Percentiles rank a stretch among this genome's conserved stretches.
phyloP scores from a whole-genome alignment of 2,888 invertebrate genomes.

The Dorcus parallelipipedus region DNA sequence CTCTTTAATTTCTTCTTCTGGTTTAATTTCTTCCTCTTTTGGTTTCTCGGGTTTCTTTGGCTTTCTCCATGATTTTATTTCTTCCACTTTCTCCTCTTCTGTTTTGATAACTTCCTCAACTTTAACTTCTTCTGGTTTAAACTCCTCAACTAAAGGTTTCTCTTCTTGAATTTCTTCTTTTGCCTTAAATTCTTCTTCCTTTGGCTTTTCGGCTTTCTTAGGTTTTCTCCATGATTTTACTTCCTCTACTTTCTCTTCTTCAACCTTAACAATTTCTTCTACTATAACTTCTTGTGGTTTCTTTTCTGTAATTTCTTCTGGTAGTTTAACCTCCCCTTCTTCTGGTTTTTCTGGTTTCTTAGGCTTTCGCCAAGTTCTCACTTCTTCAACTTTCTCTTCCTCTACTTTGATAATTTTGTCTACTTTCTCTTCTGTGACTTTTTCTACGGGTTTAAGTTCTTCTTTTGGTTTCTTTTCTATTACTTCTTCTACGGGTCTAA shows the following conservation, averaged over 20 bases:
- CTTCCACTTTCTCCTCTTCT: conserved; percentile 18
- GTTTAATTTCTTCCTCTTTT: conserved; percentile 24
- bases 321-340: conserved; percentile 43
- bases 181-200: conserved; percentile 4
- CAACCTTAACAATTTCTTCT: conserved; percentile 37
- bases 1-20: conserved; percentile 34
- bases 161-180: conserved; percentile 15
- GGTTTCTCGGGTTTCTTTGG: conserved; percentile 16
- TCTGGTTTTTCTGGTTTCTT: conserved; percentile 19
- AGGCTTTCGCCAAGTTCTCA: conserved; percentile 30
- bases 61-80: conserved; percentile 20
- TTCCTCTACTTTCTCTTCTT: conserved; percentile 4
- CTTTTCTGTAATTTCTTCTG: conserved; percentile 51
- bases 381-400: conserved; percentile 27
- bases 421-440: conserved; percentile 14
- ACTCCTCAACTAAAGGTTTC: conserved; percentile 37
- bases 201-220: conserved; percentile 37
- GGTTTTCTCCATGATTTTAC: conserved; percentile 19
- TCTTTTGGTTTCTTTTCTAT: conserved; percentile 18
- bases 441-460: conserved; percentile 11
- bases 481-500: neutral
- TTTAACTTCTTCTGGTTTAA: conserved; percentile 41
- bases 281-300: conserved; percentile 51
- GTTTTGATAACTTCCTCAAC: conserved; percentile 11
- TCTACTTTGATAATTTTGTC: conserved; percentile 6